These are phyloP conservation scores for Orthonevra nobilis DNA, from an alignment of 2,888 invertebrate species.

Conservation along the genomic window DNA sequence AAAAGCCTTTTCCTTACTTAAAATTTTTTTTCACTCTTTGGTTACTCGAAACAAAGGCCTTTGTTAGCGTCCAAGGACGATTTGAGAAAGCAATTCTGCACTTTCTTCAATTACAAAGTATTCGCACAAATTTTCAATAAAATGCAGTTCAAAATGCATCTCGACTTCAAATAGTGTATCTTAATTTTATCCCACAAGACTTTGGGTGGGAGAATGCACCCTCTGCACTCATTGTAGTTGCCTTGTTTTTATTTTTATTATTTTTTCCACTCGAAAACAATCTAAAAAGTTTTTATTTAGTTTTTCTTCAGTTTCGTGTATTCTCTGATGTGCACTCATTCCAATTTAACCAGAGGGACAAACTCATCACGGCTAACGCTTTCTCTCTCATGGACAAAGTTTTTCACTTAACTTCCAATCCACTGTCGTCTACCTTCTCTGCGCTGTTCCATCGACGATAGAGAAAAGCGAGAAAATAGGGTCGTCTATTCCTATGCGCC, in stretches of 20 bases:
- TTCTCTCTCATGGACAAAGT: conserved; percentile 59
- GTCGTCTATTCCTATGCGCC: conserved; percentile 14
- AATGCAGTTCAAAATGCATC: background rate
- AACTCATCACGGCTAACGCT: conserved; percentile 62
- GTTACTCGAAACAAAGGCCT: no score
- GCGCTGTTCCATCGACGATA: background rate
- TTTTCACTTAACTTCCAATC: conserved; percentile 68
- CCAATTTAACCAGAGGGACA: conserved; percentile 55
- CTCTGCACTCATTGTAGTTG: conserved; percentile 8
- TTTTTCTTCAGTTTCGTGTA: conserved; percentile 42
- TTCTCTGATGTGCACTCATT: conserved; percentile 46
- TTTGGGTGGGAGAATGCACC: background rate
- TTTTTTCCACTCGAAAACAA: conserved; percentile 61
- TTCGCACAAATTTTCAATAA: no score
- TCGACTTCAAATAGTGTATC: background rate
- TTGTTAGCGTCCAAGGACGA: no score
- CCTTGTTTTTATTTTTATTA: no score
- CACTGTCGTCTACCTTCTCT: background rate
- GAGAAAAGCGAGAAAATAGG: conserved; percentile 8
- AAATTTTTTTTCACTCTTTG: no score
- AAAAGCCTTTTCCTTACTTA: no score
- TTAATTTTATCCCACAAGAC: no score
- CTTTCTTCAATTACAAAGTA: no score
- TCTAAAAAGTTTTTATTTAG: conserved; percentile 67
- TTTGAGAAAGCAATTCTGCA: no score